Conservation (phyloP, 2,888 invertebrate species). For the Trichogramma evanescens region DNA sequence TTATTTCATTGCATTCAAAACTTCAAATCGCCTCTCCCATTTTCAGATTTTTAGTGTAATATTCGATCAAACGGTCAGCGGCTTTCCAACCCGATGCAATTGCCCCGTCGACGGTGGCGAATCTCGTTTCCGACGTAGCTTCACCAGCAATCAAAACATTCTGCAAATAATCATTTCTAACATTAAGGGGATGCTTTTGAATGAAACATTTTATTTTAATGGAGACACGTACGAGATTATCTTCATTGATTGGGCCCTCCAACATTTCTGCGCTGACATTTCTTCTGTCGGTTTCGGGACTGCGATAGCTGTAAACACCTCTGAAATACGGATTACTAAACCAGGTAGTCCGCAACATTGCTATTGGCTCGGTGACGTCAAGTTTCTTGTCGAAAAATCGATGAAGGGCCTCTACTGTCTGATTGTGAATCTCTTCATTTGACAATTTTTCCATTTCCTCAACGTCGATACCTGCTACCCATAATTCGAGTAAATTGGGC, state of each 20-base stretch:
- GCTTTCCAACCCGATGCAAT: conserved; percentile 64
- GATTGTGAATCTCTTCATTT: conserved; percentile 49
- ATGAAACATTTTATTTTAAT: conserved; percentile 33
- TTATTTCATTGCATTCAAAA: too few relatives aligned
- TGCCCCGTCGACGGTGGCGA: conserved; percentile 63
- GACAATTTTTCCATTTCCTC: conserved; percentile 56
- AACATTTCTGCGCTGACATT: conserved; percentile 50
- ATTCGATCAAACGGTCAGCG: conserved; percentile 47
- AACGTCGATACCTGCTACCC: conserved; percentile 59
- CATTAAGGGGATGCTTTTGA: not conserved
- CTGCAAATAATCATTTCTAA: conserved; percentile 28
- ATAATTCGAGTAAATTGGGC: conserved; percentile 57
- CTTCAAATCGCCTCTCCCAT: too few relatives aligned
- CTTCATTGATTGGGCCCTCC: conserved; percentile 48
- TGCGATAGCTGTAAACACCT: conserved; percentile 65
- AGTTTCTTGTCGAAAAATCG: conserved; percentile 51
- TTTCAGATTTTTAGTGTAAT: not conserved
- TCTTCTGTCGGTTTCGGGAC: conserved; percentile 47
- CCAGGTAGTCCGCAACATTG: conserved; percentile 62
- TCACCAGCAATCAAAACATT: conserved; percentile 61
- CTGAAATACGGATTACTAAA: conserved; percentile 59
- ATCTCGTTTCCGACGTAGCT: conserved; percentile 55
- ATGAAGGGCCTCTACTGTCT: conserved; percentile 48
- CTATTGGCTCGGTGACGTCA: conserved; percentile 49
- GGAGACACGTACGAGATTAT: conserved; percentile 28